Evolutionary conservation across 2,888 invertebrate species (phyloP), one percentile per base, ranked within the genome.

Genomic region (Incurvaria masculella): DNA sequence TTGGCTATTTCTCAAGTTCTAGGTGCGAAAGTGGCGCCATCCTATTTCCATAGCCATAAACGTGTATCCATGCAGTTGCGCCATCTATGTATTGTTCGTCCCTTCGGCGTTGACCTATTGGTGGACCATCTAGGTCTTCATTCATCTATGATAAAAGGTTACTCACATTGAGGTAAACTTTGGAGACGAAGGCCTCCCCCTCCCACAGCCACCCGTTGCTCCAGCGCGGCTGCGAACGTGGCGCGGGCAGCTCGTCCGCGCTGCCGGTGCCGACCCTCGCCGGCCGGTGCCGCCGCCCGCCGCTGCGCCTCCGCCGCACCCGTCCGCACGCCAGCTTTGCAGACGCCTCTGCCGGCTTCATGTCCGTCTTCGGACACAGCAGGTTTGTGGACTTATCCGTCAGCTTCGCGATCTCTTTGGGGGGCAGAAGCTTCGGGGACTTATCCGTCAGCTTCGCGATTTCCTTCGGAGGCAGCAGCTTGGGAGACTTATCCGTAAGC

Each of bases 171-270:
- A 94, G 81, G 75, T 89, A 94, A 59, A 95, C 89, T 79, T 88
- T 88, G 55, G 89, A 87, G 62, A 91, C 82, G 64, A 86, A 90
- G 26, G 89, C 81, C 56, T 91, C 87, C 44, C 94, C 94, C 62
- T 90, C 89, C 91, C 94, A 95, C 53, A 82, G 84, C 95, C 95
- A 95, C 21, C 94, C 94, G 65, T 95, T 94, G 63, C 91, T 92
- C 92, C 92, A 94, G 54, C 74, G 63, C 14, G 75, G 76, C 16
- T 68, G 63, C 19, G 65, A 58, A 27, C 67, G 61, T 11, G 44
- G 65, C 62, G 21, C 49, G 51, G 42, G 51, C 51, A 23, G 47
- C 33, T 21, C 33, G 21, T 20, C 14, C 21, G 21, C 42, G 49
- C n/a, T 11, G 45, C 50, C 38, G 52, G 52, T 16, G 55, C 48